Evolutionary conservation across 2,113 vertebrate species (phyloP).

Genomic region (Pterocles gutturalis): DNA sequence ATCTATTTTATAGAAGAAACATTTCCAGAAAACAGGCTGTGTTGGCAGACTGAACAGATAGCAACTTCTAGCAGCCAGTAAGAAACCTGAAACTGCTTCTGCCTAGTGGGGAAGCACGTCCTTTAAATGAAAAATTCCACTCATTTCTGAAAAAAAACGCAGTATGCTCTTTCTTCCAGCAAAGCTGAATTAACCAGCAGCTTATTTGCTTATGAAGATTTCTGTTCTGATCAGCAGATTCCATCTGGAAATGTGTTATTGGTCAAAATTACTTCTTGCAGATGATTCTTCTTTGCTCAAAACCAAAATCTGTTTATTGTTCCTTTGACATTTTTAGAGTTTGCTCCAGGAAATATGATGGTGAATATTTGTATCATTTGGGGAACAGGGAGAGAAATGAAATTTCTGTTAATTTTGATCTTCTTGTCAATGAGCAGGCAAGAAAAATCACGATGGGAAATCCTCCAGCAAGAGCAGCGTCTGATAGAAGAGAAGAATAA

Average conservation of each 20-base stretch:
- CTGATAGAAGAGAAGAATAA: constrained; percentile 95
- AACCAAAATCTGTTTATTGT: constrained; percentile 19
- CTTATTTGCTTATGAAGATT: not conserved
- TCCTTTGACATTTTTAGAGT: not conserved
- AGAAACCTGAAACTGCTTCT: constrained; percentile 12
- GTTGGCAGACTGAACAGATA: not conserved
- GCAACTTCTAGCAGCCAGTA: not conserved
- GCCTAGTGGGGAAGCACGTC: not conserved
- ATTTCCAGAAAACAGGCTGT: not conserved
- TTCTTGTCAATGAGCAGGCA: constrained; percentile 76
- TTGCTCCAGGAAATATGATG: not conserved
- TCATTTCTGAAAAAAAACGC: not conserved
- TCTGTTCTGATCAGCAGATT: not conserved
- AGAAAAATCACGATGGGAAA: constrained; percentile 89
- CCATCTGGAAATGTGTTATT: not conserved
- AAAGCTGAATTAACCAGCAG: not conserved
- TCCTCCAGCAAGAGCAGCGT: constrained; percentile 90
- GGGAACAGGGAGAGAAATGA: not conserved
- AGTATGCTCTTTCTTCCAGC: not conserved
- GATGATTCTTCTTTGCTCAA: not conserved
- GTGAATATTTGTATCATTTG: not conserved
- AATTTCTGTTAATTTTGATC: constrained; percentile 20
- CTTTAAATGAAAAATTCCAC: constrained; percentile 2
- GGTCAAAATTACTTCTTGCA: not conserved
- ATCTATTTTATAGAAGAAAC: not conserved